Evolutionary conservation across 2,888 invertebrate species (phyloP).

Genomic region (Serrognathus titanus): DNA sequence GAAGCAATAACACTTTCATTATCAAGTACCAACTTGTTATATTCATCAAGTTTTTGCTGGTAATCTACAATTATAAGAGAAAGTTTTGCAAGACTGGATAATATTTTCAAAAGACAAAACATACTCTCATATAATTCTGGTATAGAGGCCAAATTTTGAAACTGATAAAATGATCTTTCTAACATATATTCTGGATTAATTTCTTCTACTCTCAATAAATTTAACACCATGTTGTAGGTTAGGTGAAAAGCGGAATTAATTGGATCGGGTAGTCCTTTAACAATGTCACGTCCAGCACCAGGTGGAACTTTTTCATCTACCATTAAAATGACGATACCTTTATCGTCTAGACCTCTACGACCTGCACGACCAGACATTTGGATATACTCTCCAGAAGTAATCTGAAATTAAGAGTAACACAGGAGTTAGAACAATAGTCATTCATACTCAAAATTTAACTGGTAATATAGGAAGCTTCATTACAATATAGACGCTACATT

Average conservation of each 20-base stretch:
- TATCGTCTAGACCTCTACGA: slow-evolving; percentile 93
- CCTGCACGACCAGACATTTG: slow-evolving; percentile 99
- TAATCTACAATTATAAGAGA: slow-evolving; percentile 54
- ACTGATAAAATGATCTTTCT: slow-evolving; percentile 97
- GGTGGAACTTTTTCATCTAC: slow-evolving; percentile 94
- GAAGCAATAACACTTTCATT: slow-evolving; percentile 73
- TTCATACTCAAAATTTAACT: too few relatives aligned
- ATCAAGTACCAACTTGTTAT: slow-evolving; percentile 62
- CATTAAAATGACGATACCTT: slow-evolving; percentile 97
- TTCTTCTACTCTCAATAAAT: slow-evolving; percentile 95
- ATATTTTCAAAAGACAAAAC: slow-evolving; percentile 34
- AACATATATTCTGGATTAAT: slow-evolving; percentile 99
- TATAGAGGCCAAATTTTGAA: slow-evolving; percentile 95
- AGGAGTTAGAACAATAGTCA: too few relatives aligned
- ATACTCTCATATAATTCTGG: slow-evolving; percentile 84
- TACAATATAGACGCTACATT: too few relatives aligned
- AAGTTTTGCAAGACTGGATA: background rate
- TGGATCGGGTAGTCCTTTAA: slow-evolving; percentile 88
- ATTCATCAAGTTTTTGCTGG: slow-evolving; percentile 62
- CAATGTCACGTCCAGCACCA: slow-evolving; percentile 68
- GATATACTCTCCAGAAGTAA: slow-evolving; percentile 97
- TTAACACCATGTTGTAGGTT: slow-evolving; percentile 98
- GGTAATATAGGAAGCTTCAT: too few relatives aligned
- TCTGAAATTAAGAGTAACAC: slow-evolving; percentile 43
- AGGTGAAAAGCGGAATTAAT: slow-evolving; percentile 99